Conservation (phyloP, 2,797 vertebrate genomes). For the Coranthus polyacanthus region DNA sequence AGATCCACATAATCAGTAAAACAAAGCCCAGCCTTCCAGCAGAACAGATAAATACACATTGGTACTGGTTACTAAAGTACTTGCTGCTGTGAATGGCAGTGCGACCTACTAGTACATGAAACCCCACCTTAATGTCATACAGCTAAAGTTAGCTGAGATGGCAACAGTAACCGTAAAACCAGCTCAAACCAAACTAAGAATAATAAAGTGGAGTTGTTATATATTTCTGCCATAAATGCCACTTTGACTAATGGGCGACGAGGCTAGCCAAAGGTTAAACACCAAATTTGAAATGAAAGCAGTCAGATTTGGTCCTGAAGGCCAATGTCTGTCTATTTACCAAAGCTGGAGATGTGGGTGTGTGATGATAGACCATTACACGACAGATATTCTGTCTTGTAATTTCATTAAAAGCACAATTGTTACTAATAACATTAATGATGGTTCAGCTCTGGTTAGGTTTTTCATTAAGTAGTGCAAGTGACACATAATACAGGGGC, state of each 20-base stretch:
- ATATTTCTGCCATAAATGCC: no score
- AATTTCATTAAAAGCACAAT: slow-evolving; percentile 24
- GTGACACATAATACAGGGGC: slow-evolving; percentile 3
- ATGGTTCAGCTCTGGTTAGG: slow-evolving; percentile 3
- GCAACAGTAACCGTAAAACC: no score
- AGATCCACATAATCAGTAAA: slow-evolving; percentile 49
- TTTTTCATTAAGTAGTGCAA: slow-evolving; percentile 1
- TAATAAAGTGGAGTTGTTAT: no score
- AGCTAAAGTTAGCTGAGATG: not conserved
- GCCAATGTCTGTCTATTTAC: not conserved
- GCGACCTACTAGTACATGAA: slow-evolving; percentile 7
- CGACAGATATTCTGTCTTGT: slow-evolving; percentile 10
- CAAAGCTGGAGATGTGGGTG: slow-evolving; percentile 3
- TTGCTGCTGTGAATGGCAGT: slow-evolving; percentile 51
- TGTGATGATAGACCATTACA: not conserved
- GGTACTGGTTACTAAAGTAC: slow-evolving; percentile 61
- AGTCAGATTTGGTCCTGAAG: not conserved
- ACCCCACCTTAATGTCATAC: not conserved
- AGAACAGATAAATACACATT: slow-evolving; percentile 63
- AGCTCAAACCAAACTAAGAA: no score
- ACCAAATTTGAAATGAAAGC: not conserved
- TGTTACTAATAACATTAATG: slow-evolving; percentile 25
- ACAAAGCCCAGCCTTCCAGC: slow-evolving; percentile 24
- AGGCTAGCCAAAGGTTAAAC: no score
- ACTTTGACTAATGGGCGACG: no score